phyloP scores from a whole-genome alignment of 2,888 invertebrate genomes.

The Drosophila setosimentum region DNA sequence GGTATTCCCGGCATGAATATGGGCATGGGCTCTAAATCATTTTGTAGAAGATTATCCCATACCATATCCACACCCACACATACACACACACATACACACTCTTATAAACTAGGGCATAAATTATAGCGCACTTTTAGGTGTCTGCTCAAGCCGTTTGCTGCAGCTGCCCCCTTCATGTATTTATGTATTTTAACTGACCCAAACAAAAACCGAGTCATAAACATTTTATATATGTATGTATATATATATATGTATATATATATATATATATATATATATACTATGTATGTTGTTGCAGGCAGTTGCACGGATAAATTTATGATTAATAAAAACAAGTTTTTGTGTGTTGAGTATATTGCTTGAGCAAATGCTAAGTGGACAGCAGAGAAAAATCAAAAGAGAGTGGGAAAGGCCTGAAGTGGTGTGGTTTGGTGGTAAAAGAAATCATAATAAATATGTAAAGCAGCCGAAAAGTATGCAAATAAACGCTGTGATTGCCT shows the following conservation, averaged over 20 bases:
- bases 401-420: not conserved
- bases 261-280: not conserved
- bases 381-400: not conserved
- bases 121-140: conserved; percentile 51
- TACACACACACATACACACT: not conserved
- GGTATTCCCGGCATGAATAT: conserved; percentile 3
- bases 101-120: conserved; percentile 42
- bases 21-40: conserved; percentile 56
- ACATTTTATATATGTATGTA: too few relatives aligned
- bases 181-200: conserved; percentile 44
- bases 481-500: conserved; percentile 71
- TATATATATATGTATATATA: not conserved
- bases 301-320: conserved; percentile 66
- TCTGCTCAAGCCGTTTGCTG: conserved; percentile 40
- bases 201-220: conserved; percentile 29
- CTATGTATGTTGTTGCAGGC: conserved; percentile 17
- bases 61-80: not conserved
- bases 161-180: conserved; percentile 26
- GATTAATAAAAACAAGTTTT: conserved; percentile 72
- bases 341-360: conserved; percentile 4
- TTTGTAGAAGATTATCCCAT: conserved; percentile 54
- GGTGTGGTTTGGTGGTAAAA: conserved; percentile 8
- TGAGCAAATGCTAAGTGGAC: conserved; percentile 27
- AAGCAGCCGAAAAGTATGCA: conserved; percentile 71
- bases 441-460: conserved; percentile 70